These are phyloP conservation scores for Trichogramma evanescens DNA, from an alignment of 2,888 invertebrate genomes.

Conservation along the genomic window DNA sequence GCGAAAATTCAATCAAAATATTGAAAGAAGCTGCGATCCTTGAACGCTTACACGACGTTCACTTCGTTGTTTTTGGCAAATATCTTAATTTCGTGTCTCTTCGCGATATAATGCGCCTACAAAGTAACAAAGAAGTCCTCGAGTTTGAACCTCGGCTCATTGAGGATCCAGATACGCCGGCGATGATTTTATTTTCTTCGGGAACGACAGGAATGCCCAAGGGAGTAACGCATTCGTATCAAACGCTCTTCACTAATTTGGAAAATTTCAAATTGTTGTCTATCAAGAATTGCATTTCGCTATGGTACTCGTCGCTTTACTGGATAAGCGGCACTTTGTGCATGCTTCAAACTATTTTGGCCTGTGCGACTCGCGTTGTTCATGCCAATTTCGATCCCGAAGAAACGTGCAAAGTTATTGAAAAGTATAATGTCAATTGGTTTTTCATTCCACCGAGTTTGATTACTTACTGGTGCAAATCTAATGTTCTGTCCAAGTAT, in stretches of 20 bases:
- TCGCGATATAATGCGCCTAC: conserved; percentile 23
- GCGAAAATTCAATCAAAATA: conserved; percentile 13
- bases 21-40: conserved; percentile 22
- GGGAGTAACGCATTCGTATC: conserved; percentile 32
- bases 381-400: conserved; percentile 29
- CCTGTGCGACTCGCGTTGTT: conserved; percentile 24
- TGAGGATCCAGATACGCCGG: conserved; percentile 22
- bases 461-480: conserved; percentile 27
- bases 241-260: conserved; percentile 22
- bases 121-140: conserved; percentile 22
- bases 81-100: conserved; percentile 23
- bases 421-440: conserved; percentile 35
- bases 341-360: conserved; percentile 19
- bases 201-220: conserved; percentile 40
- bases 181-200: conserved; percentile 36
- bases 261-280: background rate
- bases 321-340: conserved; percentile 36
- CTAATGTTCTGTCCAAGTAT: conserved; percentile 24
- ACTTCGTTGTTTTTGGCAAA: conserved; percentile 30
- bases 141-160: conserved; percentile 26
- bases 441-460: conserved; percentile 26
- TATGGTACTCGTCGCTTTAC: conserved; percentile 32
- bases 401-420: conserved; percentile 29
- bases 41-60: conserved; percentile 21
- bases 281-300: background rate